These are phyloP conservation scores for Tenebrio molitor DNA, from an alignment of 1,140 invertebrate species.

Conservation along the genomic window DNA sequence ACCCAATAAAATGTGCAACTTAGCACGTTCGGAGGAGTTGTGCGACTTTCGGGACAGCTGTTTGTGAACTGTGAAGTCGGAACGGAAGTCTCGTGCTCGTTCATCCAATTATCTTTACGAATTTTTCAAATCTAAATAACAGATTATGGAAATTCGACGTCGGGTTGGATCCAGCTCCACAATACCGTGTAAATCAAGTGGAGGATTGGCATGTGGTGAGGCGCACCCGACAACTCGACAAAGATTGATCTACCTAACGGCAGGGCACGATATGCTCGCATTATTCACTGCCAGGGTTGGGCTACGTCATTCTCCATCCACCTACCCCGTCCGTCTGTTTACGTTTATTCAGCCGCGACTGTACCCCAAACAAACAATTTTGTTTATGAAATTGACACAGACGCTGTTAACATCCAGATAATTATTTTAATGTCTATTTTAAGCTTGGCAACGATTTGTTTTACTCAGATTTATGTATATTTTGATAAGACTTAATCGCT, in stretches of 20 bases:
- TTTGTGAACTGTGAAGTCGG: too few species aligned
- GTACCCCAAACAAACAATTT: slow-evolving; percentile 14
- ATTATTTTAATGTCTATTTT: too few species aligned
- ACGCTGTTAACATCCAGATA: too few species aligned
- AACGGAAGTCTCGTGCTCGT: slow-evolving; percentile 3
- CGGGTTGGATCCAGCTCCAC: slow-evolving; percentile 44
- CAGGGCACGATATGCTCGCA: slow-evolving; percentile 60
- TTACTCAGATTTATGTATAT: too few species aligned
- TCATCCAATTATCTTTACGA: slow-evolving; percentile 50
- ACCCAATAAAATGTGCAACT: too few species aligned
- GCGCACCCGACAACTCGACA: slow-evolving; percentile 61
- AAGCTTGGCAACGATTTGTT: too few species aligned
- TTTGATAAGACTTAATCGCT: too few species aligned
- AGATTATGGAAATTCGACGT: slow-evolving; percentile 56
- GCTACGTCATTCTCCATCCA: slow-evolving; percentile 44
- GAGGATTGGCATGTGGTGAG: slow-evolving; percentile 63
- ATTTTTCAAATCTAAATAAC: slow-evolving; percentile 50
- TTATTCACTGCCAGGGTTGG: slow-evolving; percentile 59
- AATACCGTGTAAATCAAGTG: slow-evolving; percentile 61
- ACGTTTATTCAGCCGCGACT: slow-evolving; percentile 4
- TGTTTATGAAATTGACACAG: background rate
- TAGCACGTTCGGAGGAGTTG: too few species aligned
- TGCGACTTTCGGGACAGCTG: too few species aligned
- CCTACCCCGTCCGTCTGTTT: slow-evolving; percentile 13
- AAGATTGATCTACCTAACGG: slow-evolving; percentile 61